Percentiles rank a stretch among this genome's conserved stretches.
phyloP scores from a whole-genome alignment of 2,797 vertebrate species.

The Hoplostethus mediterraneus region DNA sequence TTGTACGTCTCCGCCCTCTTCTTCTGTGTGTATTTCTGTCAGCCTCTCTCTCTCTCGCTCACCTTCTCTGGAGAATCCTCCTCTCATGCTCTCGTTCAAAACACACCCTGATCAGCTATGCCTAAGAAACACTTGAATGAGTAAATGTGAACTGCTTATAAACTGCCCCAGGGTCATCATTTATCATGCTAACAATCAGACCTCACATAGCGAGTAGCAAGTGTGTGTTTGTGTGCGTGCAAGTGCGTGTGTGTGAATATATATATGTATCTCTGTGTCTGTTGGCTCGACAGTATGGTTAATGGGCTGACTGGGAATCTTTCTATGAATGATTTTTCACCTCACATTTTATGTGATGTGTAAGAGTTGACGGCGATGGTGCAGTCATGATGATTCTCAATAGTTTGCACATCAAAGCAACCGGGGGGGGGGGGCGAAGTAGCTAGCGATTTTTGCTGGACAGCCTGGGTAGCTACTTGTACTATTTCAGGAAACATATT shows the following conservation, averaged over 20 bases:
- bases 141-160: conserved; percentile 14
- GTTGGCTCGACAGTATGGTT: background rate
- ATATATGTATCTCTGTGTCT: no score
- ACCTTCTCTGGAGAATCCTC: background rate
- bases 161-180: conserved; percentile 11
- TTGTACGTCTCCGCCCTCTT: conserved; percentile 1
- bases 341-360: no score
- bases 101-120: background rate
- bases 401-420: no score
- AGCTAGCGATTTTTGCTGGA: no score
- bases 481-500: no score
- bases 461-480: no score
- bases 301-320: background rate
- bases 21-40: background rate
- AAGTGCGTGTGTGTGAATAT: background rate
- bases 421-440: no score
- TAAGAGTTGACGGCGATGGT: no score
- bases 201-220: background rate
- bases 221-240: background rate
- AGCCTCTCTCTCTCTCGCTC: background rate
- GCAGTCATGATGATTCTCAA: no score
- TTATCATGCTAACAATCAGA: conserved; percentile 20
- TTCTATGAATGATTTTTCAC: no score
- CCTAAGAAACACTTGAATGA: conserved; percentile 14
- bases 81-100: background rate